Base-by-base conservation (phyloP, 1,140 invertebrate genomes). In the Olivierus martensii region DNA sequence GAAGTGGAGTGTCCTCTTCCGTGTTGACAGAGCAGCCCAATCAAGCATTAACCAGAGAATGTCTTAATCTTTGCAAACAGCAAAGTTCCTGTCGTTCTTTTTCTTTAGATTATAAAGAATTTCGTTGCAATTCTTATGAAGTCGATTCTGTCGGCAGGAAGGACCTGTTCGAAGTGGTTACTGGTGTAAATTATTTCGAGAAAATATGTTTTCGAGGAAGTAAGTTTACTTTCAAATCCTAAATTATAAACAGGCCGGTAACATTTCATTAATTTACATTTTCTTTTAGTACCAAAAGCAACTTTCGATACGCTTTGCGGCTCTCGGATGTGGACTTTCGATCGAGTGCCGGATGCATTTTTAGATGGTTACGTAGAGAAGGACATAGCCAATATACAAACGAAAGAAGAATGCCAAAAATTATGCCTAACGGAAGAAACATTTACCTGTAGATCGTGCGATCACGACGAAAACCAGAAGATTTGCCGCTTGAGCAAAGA, bases 331-430 rank as follows among this genome's bases (percentile, higher is more conserved):
- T 75, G 73, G 73, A 63, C 71, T 12, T 73, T 75, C 58, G 73
- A 75, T 47, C 51, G 73, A 36, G 71, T 75, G 6, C 54, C 68
- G 10, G 71, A 69, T 14, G 65, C 72, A 9, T 70, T 61, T 52
- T 53, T 75, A 15, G 71, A 74, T 22, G 73, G 70, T 10, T 73
- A 67, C 57, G 71, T 73, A 51, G 70, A 73, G 55, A 69, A 67
- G 46, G 67, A 69, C 46, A 63, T 70, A 19, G 52, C 59, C 11
- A 67, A 67, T 51, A 66, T 74, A 4, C 66, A 70, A 44, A 66
- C 61, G 0, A 68, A 70, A 51, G 65, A 65, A 2, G 74, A 75
- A 38, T 75, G 73, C 55, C 66, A 69, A 48, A 70, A 70, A 53
- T 47, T 71, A n/a, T 75, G 73, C 48, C 59, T 75, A 0, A 62